phyloP scores from a whole-genome alignment of 2,797 vertebrate species.

The Neosilurus mollespiculum region DNA sequence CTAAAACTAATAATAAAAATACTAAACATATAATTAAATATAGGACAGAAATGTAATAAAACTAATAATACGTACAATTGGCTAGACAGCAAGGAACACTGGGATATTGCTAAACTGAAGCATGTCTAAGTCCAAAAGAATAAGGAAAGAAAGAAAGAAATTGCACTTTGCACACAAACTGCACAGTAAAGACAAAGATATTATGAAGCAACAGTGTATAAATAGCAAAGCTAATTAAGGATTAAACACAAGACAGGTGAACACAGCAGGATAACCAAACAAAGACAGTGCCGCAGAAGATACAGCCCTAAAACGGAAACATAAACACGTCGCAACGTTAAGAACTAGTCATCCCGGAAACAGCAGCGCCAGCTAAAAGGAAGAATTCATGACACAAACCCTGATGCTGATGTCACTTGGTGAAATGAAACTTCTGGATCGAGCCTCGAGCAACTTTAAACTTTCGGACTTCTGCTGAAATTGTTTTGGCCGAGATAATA shows the following conservation, averaged over 20 bases:
- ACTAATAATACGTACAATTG: too few species aligned
- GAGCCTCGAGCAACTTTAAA: conserved; percentile 29
- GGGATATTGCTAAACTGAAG: not conserved
- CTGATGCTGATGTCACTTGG: not conserved
- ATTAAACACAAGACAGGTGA: not conserved
- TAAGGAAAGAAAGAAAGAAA: not conserved
- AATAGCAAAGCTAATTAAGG: not conserved
- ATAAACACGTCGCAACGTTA: not conserved
- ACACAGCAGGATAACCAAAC: not conserved
- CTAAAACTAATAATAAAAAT: too few species aligned
- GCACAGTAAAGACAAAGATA: not conserved
- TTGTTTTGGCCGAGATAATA: conserved; percentile 41
- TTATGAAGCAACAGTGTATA: not conserved
- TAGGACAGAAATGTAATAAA: too few species aligned
- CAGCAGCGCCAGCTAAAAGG: not conserved
- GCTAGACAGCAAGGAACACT: not conserved
- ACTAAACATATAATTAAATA: too few species aligned
- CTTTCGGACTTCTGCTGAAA: conserved; percentile 31
- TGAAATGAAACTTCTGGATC: not conserved
- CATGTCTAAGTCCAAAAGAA: not conserved
- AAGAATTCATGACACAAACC: not conserved
- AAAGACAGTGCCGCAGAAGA: not conserved
- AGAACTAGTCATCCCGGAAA: not conserved
- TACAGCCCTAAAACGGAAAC: not conserved
- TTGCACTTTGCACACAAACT: not conserved